Evolutionary conservation across 2,888 invertebrate genomes (phyloP).

Genomic region (Prosapia bicincta): DNA sequence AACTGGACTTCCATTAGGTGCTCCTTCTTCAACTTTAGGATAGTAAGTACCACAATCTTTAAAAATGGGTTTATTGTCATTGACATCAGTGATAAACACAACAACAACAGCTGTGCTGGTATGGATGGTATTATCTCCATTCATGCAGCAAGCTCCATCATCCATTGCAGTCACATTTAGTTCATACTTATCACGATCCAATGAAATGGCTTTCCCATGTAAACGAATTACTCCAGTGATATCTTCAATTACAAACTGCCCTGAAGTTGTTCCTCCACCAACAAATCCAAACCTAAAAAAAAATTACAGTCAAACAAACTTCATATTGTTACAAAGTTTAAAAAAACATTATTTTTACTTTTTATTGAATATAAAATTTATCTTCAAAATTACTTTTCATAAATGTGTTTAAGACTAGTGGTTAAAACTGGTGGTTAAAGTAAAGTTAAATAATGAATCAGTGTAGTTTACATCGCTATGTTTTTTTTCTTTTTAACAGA

Average conservation of each 20-base stretch:
- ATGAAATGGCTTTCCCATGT: slow-evolving; percentile 78
- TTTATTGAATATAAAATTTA: neutral
- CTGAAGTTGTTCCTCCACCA: slow-evolving; percentile 84
- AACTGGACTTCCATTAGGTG: slow-evolving; percentile 89
- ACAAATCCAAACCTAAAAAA: slow-evolving; percentile 62
- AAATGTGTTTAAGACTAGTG: no score
- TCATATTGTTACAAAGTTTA: neutral
- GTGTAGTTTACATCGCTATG: no score
- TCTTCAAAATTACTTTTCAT: neutral
- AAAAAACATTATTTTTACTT: neutral
- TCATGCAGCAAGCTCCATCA: slow-evolving; percentile 94
- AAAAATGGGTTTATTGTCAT: slow-evolving; percentile 95
- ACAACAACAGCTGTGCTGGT: slow-evolving; percentile 94
- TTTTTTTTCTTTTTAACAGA: no score
- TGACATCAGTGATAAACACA: slow-evolving; percentile 95
- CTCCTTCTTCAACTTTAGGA: slow-evolving; percentile 92
- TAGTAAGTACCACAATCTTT: slow-evolving; percentile 91
- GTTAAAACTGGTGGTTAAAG: no score
- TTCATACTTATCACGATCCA: slow-evolving; percentile 92
- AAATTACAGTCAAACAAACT: neutral
- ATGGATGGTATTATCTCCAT: slow-evolving; percentile 82
- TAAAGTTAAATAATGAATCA: no score
- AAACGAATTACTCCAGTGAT: slow-evolving; percentile 91
- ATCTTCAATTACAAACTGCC: slow-evolving; percentile 93
- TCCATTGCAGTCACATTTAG: slow-evolving; percentile 96